Evolutionary conservation across 2,888 invertebrate genomes (phyloP).

Genomic region (Lithodes maja): DNA sequence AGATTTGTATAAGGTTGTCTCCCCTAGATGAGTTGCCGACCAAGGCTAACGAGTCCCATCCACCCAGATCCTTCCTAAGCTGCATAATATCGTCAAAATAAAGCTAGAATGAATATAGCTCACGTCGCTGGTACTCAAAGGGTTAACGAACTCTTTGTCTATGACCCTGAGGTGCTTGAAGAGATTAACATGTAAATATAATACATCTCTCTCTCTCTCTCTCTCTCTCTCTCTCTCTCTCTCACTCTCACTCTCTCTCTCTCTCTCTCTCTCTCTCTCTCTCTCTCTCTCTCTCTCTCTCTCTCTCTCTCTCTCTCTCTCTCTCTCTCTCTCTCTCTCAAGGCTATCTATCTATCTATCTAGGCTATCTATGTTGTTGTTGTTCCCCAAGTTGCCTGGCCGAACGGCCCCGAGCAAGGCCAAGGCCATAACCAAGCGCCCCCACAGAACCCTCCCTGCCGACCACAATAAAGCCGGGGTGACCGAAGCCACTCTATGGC

Average conservation of each 20-base stretch:
- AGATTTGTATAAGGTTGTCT: no score
- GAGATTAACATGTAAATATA: no score
- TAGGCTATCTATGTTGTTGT: not conserved
- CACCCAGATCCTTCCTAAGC: not conserved
- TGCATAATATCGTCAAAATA: not conserved
- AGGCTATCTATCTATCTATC: not conserved
- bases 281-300: slow-evolving; percentile 25
- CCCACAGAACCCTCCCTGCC: no score
- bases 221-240: not conserved
- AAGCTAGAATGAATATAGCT: not conserved
- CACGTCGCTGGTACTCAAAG: not conserved
- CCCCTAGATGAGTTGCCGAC: no score
- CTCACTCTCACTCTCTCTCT: not conserved
- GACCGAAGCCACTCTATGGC: not conserved
- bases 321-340: slow-evolving; percentile 6
- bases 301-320: slow-evolving; percentile 25
- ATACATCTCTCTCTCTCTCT: slow-evolving; percentile 7
- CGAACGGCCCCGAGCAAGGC: no score
- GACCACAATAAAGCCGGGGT: not conserved
- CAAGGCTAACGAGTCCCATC: no score
- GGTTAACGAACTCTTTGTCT: not conserved
- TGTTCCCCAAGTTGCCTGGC: no score
- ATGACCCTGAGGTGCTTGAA: no score
- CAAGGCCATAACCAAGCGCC: no score
- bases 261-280: slow-evolving; percentile 20